Conservation (phyloP, 2,888 invertebrate species). For the Vanessa cardui region DNA sequence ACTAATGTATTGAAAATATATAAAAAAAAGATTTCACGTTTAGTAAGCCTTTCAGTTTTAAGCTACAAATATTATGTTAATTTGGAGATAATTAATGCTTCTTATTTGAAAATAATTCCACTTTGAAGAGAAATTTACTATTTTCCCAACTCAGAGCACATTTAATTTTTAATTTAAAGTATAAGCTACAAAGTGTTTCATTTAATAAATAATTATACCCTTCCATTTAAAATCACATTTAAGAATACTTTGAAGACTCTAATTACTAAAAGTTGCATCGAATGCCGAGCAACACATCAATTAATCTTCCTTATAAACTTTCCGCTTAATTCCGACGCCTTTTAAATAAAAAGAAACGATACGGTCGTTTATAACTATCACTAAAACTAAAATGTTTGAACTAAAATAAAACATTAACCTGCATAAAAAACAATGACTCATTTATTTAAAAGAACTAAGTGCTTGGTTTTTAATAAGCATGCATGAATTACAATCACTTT, state of each 20-base stretch:
- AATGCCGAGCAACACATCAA: conserved; percentile 23
- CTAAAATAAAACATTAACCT: too few relatives aligned
- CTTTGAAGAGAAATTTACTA: conserved; percentile 22
- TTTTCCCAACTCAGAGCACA: conserved; percentile 26
- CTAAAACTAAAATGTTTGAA: too few relatives aligned
- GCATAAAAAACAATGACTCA: conserved; percentile 45
- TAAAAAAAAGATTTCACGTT: too few relatives aligned
- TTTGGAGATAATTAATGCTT: conserved; percentile 8
- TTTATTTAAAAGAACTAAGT: conserved; percentile 56
- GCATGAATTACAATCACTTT: conserved; percentile 73
- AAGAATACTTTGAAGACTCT: conserved; percentile 17
- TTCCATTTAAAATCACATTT: conserved; percentile 14
- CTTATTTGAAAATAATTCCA: conserved; percentile 19
- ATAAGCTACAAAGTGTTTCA: conserved; percentile 12
- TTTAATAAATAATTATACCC: conserved; percentile 7
- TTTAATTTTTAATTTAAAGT: conserved; percentile 23
- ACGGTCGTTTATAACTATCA: too few relatives aligned
- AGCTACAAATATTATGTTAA: conserved; percentile 12
- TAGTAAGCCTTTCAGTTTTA: background rate
- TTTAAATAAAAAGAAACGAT: too few relatives aligned
- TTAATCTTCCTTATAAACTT: conserved; percentile 30
- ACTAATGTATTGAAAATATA: too few relatives aligned
- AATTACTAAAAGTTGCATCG: conserved; percentile 29
- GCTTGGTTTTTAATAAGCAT: conserved; percentile 72
- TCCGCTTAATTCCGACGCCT: conserved; percentile 18